Evolutionary conservation across 2,888 invertebrate genomes (phyloP), one percentile per base, ranked within the genome.

Genomic region (Hermaeophaga mercurialis): DNA sequence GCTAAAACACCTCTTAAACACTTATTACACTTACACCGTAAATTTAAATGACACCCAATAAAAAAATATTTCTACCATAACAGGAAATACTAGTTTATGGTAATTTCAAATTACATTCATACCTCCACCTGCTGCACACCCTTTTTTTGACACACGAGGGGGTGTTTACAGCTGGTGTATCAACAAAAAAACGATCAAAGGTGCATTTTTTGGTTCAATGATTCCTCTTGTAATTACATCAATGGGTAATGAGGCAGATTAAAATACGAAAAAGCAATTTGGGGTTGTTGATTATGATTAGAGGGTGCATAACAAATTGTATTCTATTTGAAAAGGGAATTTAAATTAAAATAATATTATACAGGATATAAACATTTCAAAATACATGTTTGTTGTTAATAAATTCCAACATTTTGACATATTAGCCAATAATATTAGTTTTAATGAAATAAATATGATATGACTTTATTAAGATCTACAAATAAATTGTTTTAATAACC

Each of bases 171-270:
- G 44, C 38, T 44, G 28, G 53, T 31, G 48, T 41, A 56, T 45
- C 44, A 54, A 44, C 55, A 49, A 56, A n/a, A n/a, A n/a, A 47
- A 53, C 56, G 53, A 46, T 58, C 50, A 50, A 64, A 60, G 62
- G 59, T 64, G 62, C 53, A 59, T 63, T 61, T 62, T 46, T 59
- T 56, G 64, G 58, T 58, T 59, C 63, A 64, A 44, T 59, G 59
- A 60, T 44, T 57, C 33, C 54, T 52, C 41, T 43, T 48, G 56
- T 54, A 58, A 60, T 56, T 45, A 36, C 24, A 18, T 22, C 47
- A 59, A 62, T 59, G 45, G 43, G 26, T 54, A 59, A 62, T 61
- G 43, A 34, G 15, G 53, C 43, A 39, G 54, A 62, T 55, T 54
- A 46, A 61, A 54, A 58, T 22, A 39, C 46, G 50, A 41, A 52